Evolutionary conservation across 2,113 vertebrate species (phyloP).

Genomic region (Mesembrinibis cayennensis): DNA sequence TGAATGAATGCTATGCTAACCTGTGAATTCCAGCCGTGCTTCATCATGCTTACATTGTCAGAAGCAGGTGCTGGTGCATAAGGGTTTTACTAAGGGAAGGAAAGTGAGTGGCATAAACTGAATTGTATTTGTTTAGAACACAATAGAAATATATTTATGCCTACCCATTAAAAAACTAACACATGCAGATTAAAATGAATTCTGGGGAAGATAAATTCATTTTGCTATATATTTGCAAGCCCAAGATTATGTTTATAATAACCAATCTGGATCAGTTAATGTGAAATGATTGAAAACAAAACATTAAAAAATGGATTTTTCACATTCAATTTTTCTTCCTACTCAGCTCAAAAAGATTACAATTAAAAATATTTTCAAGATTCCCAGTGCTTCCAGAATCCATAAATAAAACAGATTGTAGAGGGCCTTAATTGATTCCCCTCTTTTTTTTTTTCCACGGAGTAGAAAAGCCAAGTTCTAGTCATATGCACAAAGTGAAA

Average conservation of each 20-base stretch:
- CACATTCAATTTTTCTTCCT: background rate
- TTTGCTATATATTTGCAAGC: background rate
- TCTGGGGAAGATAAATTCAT: background rate
- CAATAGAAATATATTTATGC: background rate
- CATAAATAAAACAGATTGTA: background rate
- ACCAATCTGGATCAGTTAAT: background rate
- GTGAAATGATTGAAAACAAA: background rate
- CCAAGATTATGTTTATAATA: background rate
- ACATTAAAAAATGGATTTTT: background rate
- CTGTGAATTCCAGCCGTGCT: constrained; percentile 3
- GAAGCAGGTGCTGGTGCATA: constrained; percentile 6
- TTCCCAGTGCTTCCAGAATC: background rate
- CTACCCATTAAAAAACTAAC: background rate
- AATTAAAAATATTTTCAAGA: background rate
- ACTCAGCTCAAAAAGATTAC: background rate
- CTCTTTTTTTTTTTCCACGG: background rate
- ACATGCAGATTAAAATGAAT: background rate
- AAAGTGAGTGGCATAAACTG: background rate
- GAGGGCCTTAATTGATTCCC: background rate
- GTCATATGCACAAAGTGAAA: background rate
- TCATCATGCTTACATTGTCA: constrained; percentile 7
- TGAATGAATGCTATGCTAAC: constrained; percentile 26
- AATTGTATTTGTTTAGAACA: background rate
- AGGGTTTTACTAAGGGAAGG: background rate
- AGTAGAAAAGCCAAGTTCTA: background rate